These are phyloP conservation scores for Zaprionus kolodkinae DNA, from an alignment of 1,140 invertebrate genomes.

Conservation along the genomic window DNA sequence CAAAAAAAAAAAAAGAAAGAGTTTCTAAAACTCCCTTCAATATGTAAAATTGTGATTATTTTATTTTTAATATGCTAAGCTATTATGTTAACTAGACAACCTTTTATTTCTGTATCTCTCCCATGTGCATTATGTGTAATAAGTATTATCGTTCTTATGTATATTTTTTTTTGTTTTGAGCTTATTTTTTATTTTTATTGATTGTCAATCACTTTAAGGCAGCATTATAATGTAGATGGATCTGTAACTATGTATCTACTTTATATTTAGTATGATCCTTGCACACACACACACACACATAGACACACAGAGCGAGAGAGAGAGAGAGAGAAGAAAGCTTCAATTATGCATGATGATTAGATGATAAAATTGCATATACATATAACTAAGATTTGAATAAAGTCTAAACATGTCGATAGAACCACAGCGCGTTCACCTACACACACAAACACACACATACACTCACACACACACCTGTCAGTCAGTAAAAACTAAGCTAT, in stretches of 20 bases:
- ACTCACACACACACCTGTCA: conserved; percentile 22
- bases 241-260: conserved; percentile 28
- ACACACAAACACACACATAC: conserved; percentile 36
- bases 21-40: conserved; percentile 73
- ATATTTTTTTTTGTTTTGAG: neutral
- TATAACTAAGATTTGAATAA: conserved; percentile 58
- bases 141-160: conserved; percentile 46
- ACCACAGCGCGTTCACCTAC: conserved; percentile 70
- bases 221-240: neutral
- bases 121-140: conserved; percentile 32
- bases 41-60: conserved; percentile 77
- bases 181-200: too few species aligned
- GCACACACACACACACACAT: conserved; percentile 13
- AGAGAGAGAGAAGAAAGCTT: conserved; percentile 21
- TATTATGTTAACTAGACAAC: conserved; percentile 50
- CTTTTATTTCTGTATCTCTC: conserved; percentile 28
- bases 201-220: neutral
- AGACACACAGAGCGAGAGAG: conserved; percentile 2
- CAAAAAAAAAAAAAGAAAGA: conserved; percentile 35
- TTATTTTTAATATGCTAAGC: conserved; percentile 61
- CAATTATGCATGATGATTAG: conserved; percentile 30
- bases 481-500: conserved; percentile 31
- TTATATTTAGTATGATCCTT: conserved; percentile 3
- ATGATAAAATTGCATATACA: conserved; percentile 30
- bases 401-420: conserved; percentile 76